Evolutionary conservation across 2,113 vertebrate genomes (phyloP).

Genomic region (Podarcis raffonei): DNA sequence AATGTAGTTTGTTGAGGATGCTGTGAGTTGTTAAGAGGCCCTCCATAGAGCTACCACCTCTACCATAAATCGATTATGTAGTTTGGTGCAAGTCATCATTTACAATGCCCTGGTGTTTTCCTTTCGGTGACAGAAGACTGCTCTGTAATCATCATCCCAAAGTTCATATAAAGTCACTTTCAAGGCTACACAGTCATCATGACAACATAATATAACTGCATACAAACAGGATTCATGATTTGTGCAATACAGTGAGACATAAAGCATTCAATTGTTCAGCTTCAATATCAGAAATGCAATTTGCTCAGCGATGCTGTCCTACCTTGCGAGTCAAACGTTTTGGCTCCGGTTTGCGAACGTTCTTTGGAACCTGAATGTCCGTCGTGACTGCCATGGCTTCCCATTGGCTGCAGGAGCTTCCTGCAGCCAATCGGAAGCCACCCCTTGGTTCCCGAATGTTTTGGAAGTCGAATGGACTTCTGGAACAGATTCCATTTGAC

Average conservation of each 20-base stretch:
- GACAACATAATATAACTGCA: not conserved
- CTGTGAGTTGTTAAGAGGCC: too few relatives aligned
- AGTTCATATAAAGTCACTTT: not conserved
- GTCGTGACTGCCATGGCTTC: too few relatives aligned
- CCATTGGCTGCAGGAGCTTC: too few relatives aligned
- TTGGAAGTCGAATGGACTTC: too few relatives aligned
- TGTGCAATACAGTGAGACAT: not conserved
- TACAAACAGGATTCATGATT: not conserved
- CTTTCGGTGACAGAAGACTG: not conserved
- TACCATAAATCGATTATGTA: not conserved
- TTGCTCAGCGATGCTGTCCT: not conserved
- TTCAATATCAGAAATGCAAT: not conserved
- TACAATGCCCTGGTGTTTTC: not conserved
- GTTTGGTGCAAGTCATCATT: not conserved
- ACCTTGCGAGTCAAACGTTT: too few relatives aligned
- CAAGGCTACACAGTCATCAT: not conserved
- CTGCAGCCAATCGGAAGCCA: too few relatives aligned
- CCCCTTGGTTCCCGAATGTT: too few relatives aligned
- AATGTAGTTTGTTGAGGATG: too few relatives aligned
- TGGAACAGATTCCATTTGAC: too few relatives aligned
- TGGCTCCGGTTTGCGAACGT: too few relatives aligned
- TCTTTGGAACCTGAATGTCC: too few relatives aligned
- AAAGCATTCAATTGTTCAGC: not conserved
- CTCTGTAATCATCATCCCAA: not conserved
- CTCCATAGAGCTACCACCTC: not conserved